Base-by-base conservation (phyloP, 2,888 invertebrate species). In the Graphium colonna region DNA sequence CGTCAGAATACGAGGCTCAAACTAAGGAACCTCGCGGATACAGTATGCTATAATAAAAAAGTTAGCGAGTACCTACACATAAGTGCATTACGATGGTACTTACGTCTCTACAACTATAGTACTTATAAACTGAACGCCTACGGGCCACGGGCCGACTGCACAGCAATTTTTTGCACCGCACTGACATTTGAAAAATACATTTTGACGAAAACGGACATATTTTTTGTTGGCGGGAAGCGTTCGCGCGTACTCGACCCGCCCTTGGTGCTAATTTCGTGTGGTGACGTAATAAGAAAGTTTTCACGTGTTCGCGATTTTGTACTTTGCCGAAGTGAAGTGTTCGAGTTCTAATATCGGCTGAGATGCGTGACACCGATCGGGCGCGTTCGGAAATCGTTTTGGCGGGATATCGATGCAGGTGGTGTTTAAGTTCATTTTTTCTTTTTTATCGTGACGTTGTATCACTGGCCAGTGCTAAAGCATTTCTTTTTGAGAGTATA, bases 171-270 rank as follows among this genome's bases (percentile, higher is more conserved):
- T 88, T 88, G 78, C 83, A 68, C 77, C 77, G 63, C 62, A 64
- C 69, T 67, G 71, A 79, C 84, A 88, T 88, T 89, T 89, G 88
- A 88, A 89, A 89, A 89, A 87, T 83, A 80, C 85, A 85, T 84
- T 86, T 84, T 86, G 86, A 79, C 77, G 82, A 82, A 86, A 85
- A 82, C 87, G 79, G 79, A 84, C 88, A 79, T 74, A 77, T 78
- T 75, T 77, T 72, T 75, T 69, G 83, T 72, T 74, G 62, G 49
- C 45, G 50, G 51, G 51, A 46, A 51, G 26, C 39, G 49, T 55
- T 41, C 46, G 51, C 54, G 44, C 47, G 13, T 17, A 5, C n/a
- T 42, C 51, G 45, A 41, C 44, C 52, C 52, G 46, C 28, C 45
- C 48, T 39, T 52, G 49, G 41, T 28, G 26, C 42, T 55, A 56